These are phyloP conservation scores for Sphaerophoria taeniata DNA, from an alignment of 2,888 invertebrate species.

Conservation along the genomic window DNA sequence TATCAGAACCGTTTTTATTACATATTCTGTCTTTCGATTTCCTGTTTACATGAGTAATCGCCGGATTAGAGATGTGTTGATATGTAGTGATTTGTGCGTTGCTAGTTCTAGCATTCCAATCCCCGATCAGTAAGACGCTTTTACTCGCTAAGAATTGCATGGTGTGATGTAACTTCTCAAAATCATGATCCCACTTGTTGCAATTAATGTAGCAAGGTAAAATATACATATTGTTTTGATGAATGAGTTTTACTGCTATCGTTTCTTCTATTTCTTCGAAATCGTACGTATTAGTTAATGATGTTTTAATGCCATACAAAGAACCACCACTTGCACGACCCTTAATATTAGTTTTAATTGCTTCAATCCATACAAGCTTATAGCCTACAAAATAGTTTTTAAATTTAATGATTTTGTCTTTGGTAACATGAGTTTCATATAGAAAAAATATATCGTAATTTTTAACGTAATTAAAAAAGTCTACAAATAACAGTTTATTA, in stretches of 20 bases:
- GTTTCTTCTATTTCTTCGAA: not conserved
- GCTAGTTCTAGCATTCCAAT: no score
- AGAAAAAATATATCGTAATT: not conserved
- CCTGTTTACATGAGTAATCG: no score
- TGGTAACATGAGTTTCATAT: slow-evolving; percentile 3
- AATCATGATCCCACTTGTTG: not conserved
- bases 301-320: not conserved
- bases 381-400: slow-evolving; percentile 8
- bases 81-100: no score
- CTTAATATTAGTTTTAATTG: slow-evolving; percentile 7
- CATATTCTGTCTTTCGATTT: no score
- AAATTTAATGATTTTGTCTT: not conserved
- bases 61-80: no score
- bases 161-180: no score
- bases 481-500: not conserved
- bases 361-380: slow-evolving; percentile 12
- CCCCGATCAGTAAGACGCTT: no score
- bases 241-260: not conserved
- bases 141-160: no score
- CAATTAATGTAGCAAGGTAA: slow-evolving; percentile 6
- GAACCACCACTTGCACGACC: slow-evolving; percentile 2
- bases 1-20: no score
- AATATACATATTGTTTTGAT: slow-evolving; percentile 6
- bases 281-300: slow-evolving; percentile 2
- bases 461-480: not conserved